A percentile compares a stretch with the other conserved stretches of the same genome.
Evolutionary conservation across 2,113 vertebrate species (phyloP).

Genomic region (Rhinolophus ferrumequinum): DNA sequence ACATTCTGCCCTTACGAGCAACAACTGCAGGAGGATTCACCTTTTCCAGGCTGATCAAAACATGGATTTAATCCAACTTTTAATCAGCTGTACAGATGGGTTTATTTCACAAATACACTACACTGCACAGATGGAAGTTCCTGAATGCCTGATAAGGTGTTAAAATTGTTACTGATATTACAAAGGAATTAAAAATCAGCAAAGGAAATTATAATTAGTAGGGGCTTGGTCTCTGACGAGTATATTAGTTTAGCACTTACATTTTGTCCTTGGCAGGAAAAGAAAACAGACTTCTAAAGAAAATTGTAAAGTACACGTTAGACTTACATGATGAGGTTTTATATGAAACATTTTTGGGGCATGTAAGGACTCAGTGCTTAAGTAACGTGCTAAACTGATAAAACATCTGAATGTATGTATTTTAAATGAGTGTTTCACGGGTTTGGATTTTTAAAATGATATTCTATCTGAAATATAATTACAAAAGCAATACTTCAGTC

Average conservation of each 20-base stretch:
- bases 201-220: slow-evolving; percentile 86
- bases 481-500: not conserved
- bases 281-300: slow-evolving; percentile 73
- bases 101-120: slow-evolving; percentile 88
- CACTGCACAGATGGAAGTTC: slow-evolving; percentile 89
- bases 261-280: slow-evolving; percentile 81
- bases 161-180: slow-evolving; percentile 88
- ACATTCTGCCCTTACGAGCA: slow-evolving; percentile 74
- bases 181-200: slow-evolving; percentile 86
- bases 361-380: not conserved
- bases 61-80: slow-evolving; percentile 87
- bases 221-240: slow-evolving; percentile 81
- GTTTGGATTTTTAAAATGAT: not conserved
- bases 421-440: not conserved
- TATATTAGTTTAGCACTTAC: slow-evolving; percentile 84
- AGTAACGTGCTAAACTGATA: not conserved
- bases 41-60: slow-evolving; percentile 86
- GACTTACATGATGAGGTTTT: slow-evolving; percentile 40
- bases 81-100: slow-evolving; percentile 92
- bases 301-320: slow-evolving; percentile 55
- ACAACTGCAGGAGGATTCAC: slow-evolving; percentile 84
- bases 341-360: not conserved
- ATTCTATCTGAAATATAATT: not conserved
- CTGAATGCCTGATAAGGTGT: slow-evolving; percentile 90
- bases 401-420: not conserved